Conservation (phyloP, 2,888 invertebrate species). For the Charanyca ferruginea region DNA sequence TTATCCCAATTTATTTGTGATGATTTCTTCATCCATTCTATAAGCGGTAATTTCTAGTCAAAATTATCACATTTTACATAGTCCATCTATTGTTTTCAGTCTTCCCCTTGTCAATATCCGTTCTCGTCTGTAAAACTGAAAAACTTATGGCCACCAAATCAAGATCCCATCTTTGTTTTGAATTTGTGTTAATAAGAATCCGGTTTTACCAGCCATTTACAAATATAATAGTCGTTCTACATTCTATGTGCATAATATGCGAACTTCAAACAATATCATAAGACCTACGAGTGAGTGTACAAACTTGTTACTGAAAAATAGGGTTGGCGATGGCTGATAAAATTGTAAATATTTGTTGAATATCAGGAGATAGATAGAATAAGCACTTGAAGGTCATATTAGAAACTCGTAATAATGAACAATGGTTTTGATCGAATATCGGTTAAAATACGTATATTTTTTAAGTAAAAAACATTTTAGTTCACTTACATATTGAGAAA, state of each 20-base stretch:
- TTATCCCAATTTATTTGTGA: too few species aligned
- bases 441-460: too few species aligned
- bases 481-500: too few species aligned
- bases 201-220: conserved; percentile 24
- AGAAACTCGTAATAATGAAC: background rate
- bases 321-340: conserved; percentile 25
- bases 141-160: background rate
- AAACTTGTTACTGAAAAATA: conserved; percentile 30
- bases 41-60: too few species aligned
- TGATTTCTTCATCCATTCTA: too few species aligned
- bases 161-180: conserved; percentile 19
- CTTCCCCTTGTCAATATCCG: too few species aligned
- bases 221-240: conserved; percentile 29
- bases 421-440: background rate
- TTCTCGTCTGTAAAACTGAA: too few species aligned
- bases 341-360: background rate
- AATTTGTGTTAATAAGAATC: conserved; percentile 32
- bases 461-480: too few species aligned
- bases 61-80: too few species aligned
- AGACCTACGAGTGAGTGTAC: conserved; percentile 42
- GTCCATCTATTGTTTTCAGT: too few species aligned
- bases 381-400: too few species aligned
- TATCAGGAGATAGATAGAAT: background rate
- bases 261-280: conserved; percentile 51
- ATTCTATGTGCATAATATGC: conserved; percentile 14